A percentile compares a stretch with the other conserved stretches of the same genome.
These are phyloP conservation scores for Cephus spinipes DNA, from an alignment of 2,888 invertebrate genomes.

Conservation along the genomic window DNA sequence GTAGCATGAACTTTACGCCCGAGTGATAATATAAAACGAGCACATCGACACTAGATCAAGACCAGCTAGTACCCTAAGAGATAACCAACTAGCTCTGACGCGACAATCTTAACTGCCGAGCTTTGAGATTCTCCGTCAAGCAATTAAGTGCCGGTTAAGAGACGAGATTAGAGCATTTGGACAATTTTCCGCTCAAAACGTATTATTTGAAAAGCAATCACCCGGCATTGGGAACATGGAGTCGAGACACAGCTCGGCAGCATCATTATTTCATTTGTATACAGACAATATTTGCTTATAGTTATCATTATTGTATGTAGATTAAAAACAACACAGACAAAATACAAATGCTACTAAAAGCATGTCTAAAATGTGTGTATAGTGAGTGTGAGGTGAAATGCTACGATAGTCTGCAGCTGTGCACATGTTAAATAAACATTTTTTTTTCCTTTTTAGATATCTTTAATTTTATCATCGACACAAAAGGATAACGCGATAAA, in stretches of 20 bases:
- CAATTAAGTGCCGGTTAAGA: background rate
- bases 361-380: slow-evolving; percentile 55
- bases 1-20: slow-evolving; percentile 12
- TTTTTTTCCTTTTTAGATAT: background rate
- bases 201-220: background rate
- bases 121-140: slow-evolving; percentile 15
- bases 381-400: slow-evolving; percentile 45
- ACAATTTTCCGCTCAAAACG: background rate
- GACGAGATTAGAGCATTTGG: background rate
- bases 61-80: slow-evolving; percentile 42
- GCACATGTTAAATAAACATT: background rate
- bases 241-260: slow-evolving; percentile 39
- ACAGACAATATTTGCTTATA: background rate
- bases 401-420: slow-evolving; percentile 4
- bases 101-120: slow-evolving; percentile 40
- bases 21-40: slow-evolving; percentile 14
- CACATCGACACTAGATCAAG: slow-evolving; percentile 44
- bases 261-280: slow-evolving; percentile 7
- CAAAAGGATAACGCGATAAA: background rate
- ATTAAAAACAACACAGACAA: slow-evolving; percentile 49
- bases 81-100: slow-evolving; percentile 38
- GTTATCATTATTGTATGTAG: slow-evolving; percentile 15
- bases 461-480: background rate
- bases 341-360: slow-evolving; percentile 64
- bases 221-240: background rate